Base-by-base conservation (phyloP, 2,797 vertebrate genomes). In the Pagetopsis macropterus region DNA sequence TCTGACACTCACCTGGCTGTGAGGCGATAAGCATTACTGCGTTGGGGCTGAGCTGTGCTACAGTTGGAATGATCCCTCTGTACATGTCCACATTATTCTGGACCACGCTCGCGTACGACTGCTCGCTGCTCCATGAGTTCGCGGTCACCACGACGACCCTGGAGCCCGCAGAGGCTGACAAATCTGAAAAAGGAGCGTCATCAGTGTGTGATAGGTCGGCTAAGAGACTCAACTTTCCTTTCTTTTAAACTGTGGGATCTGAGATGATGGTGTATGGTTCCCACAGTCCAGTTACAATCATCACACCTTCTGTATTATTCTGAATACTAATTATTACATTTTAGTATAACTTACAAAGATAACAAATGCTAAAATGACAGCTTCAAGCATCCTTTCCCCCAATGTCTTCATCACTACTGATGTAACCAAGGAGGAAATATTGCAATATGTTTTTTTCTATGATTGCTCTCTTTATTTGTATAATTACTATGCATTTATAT, bases 1-100 rank as follows among this genome's bases (percentile, higher is more conserved):
- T n/a, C 7, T 7, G 16, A 51, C 70, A 78, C 90, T 62, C 52
- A 99, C 98, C 98, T 92, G 98, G 98, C 48, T 99, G 97, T 55
- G 98, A 99, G 17, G 97, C 96, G 11, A 99, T 92, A 3, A 99
- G 90, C 75, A 99, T 82, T 57, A 99, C 87, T 1, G 95, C 83
- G 0, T 89, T 85, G 21, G 95, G 97, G 84, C 95, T 97, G 76
- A 96, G 93, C 64, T 85, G 95, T 0, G 94, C 93, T 79, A 98
- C 79, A 44, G 78, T 88, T 27, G 97, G 96, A 72, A 99, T 92
- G 64, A 99, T 92, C 17, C 93, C 87, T 80, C 95, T 92, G 87
- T 96, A 98, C 83, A 98, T 86, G 70, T 99, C 96, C 70, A 97
- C 98, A 0, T 99, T 99, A 40, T 94, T 96, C 86, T 99, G 98